These are phyloP conservation scores for Nudaria mundana DNA, from an alignment of 2,888 invertebrate genomes.

Conservation along the genomic window DNA sequence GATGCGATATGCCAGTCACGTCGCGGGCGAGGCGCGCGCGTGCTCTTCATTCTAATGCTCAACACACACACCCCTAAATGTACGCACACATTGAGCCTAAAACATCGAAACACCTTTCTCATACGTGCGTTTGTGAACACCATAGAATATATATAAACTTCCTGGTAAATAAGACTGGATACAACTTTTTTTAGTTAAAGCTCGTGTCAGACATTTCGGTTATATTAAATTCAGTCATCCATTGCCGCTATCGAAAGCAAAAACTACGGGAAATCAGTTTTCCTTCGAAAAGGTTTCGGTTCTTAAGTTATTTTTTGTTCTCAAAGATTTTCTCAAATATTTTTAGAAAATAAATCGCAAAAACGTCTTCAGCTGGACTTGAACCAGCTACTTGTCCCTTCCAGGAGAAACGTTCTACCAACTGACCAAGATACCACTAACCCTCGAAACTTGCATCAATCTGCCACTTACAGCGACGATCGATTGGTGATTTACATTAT, in stretches of 20 bases:
- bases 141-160: slow-evolving; percentile 60
- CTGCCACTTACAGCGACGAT: too few relatives aligned
- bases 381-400: too few relatives aligned
- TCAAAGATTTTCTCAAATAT: too few relatives aligned
- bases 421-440: too few relatives aligned
- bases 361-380: too few relatives aligned
- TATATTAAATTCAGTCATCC: slow-evolving; percentile 75
- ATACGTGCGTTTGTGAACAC: slow-evolving; percentile 29
- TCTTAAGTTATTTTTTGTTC: too few relatives aligned
- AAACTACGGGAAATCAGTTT: slow-evolving; percentile 66
- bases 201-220: slow-evolving; percentile 58
- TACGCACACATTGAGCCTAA: slow-evolving; percentile 48
- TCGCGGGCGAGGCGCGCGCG: slow-evolving; percentile 76
- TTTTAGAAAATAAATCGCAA: too few relatives aligned
- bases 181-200: slow-evolving; percentile 66
- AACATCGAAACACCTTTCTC: slow-evolving; percentile 56
- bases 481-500: too few relatives aligned
- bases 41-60: slow-evolving; percentile 75
- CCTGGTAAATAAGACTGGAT: slow-evolving; percentile 76
- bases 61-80: slow-evolving; percentile 61
- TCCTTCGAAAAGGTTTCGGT: slow-evolving; percentile 40
- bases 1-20: slow-evolving; percentile 80
- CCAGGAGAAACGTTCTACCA: too few relatives aligned
- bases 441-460: too few relatives aligned
- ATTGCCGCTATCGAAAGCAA: slow-evolving; percentile 53